These are phyloP conservation scores for Caracal caracal DNA, from an alignment of 2,113 vertebrate species.

Conservation along the genomic window DNA sequence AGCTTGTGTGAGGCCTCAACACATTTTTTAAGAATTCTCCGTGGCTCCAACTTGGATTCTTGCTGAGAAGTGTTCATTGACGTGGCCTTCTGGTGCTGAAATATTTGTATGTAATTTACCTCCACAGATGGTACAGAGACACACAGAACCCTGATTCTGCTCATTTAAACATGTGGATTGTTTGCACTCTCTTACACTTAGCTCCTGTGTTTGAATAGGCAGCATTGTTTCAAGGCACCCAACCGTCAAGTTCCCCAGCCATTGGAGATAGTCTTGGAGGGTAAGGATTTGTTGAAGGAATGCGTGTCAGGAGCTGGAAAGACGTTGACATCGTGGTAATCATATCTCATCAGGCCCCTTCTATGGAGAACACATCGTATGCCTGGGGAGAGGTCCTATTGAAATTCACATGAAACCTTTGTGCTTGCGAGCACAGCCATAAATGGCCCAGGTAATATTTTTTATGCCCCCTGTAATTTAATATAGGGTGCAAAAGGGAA, in stretches of 20 bases:
- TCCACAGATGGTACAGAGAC: neutral
- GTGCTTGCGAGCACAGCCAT: neutral
- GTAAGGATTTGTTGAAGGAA: neutral
- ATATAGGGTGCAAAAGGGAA: neutral
- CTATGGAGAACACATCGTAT: neutral
- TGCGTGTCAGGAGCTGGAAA: neutral
- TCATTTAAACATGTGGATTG: neutral
- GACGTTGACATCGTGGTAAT: neutral
- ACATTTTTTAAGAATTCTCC: constrained; percentile 43
- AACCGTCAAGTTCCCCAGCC: fast-evolving
- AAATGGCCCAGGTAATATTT: neutral
- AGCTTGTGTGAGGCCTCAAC: neutral
- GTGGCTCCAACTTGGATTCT: neutral
- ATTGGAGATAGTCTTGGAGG: neutral
- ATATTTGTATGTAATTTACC: constrained; percentile 41
- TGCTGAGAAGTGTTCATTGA: neutral
- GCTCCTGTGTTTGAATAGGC: neutral
- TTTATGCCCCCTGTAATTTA: neutral
- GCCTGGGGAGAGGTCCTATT: neutral
- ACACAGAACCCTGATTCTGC: neutral
- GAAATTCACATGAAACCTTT: neutral
- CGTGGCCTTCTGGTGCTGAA: neutral
- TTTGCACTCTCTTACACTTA: neutral
- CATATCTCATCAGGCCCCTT: neutral
- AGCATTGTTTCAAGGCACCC: no score